Conservation (phyloP, 2,797 vertebrate genomes). For the Sus cebifrons region DNA sequence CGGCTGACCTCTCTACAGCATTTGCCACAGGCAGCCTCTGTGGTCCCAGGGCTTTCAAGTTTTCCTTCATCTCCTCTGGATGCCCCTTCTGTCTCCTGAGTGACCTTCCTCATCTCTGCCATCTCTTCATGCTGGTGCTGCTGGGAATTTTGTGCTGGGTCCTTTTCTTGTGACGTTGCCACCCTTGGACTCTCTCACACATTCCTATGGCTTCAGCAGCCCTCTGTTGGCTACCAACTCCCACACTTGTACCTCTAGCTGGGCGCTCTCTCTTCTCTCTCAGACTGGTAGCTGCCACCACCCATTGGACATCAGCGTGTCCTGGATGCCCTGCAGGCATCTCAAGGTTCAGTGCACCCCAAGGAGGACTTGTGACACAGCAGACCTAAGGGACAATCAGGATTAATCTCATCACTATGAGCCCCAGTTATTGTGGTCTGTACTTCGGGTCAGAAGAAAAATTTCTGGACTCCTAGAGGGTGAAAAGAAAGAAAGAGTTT, state of each 20-base stretch:
- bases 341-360: background rate
- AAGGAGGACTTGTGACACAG: background rate
- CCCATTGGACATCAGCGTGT: background rate
- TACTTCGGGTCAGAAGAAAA: too few species aligned
- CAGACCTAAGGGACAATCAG: background rate
- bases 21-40: background rate
- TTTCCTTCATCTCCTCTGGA: background rate
- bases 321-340: background rate
- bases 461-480: too few species aligned
- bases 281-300: background rate
- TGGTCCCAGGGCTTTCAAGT: background rate
- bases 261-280: background rate
- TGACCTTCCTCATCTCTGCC: background rate
- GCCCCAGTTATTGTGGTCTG: background rate
- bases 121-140: background rate
- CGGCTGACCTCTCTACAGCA: constrained; percentile 7
- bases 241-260: background rate
- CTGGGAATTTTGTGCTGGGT: background rate
- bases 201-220: too few species aligned
- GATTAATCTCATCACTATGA: background rate
- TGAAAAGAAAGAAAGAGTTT: too few species aligned
- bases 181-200: background rate
- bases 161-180: background rate
- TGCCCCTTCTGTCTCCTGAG: background rate
- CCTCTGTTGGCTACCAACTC: rapidly evolving